Base-by-base conservation (phyloP, 1,140 invertebrate species). In the Grapholita molesta region DNA sequence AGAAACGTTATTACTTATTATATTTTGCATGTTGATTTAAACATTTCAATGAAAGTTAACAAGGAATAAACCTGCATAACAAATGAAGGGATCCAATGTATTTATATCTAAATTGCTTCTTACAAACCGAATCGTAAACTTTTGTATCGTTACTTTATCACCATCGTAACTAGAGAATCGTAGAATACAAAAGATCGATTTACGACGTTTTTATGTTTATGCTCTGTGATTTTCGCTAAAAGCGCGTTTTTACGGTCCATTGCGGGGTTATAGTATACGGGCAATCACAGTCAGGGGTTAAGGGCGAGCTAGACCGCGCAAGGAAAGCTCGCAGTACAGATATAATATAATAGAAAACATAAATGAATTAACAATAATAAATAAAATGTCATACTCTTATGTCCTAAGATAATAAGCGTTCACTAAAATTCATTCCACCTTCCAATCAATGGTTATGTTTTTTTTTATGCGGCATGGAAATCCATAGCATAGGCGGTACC, bases 101-200 rank as follows among this genome's bases (percentile, higher is more conserved):
- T 30, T 55, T 55, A 18, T 30, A 28, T 61, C 24, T 25, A 28
- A 30, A 61, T 15, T 28, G 55, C 25, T 25, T 61, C 55, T 25
- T 61, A 25, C 12, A 28, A 5, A 61, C 25, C n/a, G 12, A 61
- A 61, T 61, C 55, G 24, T 61, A 61, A 61, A 61, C n/a, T 32
- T 30, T 61, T 61, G 25, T 32, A 61, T 32, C n/a, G 55, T 18
- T 61, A 32, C 15, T 30, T 32, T 61, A 61, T 61, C 55, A 61
- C 55, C 25, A 61, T 61, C 55, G 55, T 61, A 61, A 30, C 28
- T 28, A 61, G 25, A 32, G 12, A 61, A 61, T 61, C 8, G 55
- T 30, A 30, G 55, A 61, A 61, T 61, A 28, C 55, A 28, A 28
- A 61, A 61, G 55, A 61, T 32, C 55, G 25, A 61, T 61, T 61